A percentile compares a stretch with the other conserved stretches of the same genome.
phyloP scores from a whole-genome alignment of 2,888 invertebrate species.

The Eupithecia pulchellata region DNA sequence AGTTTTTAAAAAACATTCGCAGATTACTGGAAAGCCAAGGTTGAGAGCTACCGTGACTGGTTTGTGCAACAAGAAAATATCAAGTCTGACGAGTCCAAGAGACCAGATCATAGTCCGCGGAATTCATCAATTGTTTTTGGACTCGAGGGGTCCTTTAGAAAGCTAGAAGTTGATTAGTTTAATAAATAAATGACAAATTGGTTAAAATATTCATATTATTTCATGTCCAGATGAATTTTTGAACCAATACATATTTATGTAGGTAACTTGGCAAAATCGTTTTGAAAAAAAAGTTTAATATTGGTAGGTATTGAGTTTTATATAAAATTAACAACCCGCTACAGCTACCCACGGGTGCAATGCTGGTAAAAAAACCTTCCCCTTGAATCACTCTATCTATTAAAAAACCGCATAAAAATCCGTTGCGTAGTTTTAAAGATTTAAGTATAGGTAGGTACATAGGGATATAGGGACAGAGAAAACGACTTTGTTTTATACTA shows the following conservation, averaged over 20 bases:
- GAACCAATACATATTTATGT: not conserved
- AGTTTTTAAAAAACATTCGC: slow-evolving; percentile 36
- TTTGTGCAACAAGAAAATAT: slow-evolving; percentile 60
- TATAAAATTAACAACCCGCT: too few species aligned
- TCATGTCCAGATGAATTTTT: not conserved
- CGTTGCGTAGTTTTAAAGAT: too few species aligned
- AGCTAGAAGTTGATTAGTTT: slow-evolving; percentile 70
- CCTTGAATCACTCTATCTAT: too few species aligned
- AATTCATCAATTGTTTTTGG: slow-evolving; percentile 78
- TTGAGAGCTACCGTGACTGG: slow-evolving; percentile 63
- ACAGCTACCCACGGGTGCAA: too few species aligned
- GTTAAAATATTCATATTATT: not conserved
- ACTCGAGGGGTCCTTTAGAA: slow-evolving; percentile 82
- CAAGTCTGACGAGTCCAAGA: slow-evolving; percentile 78
- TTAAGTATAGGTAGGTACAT: too few species aligned
- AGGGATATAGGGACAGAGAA: too few species aligned
- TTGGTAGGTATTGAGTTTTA: too few species aligned
- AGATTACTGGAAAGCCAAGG: slow-evolving; percentile 66
- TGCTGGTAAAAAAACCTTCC: too few species aligned
- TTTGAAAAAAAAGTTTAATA: not conserved
- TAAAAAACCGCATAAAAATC: too few species aligned
- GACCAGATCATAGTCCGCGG: slow-evolving; percentile 71
- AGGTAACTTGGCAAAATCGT: not conserved
- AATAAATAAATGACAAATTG: not conserved
- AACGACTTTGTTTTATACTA: too few species aligned